Evolutionary conservation across 2,888 invertebrate species (phyloP), one percentile per base, ranked within the genome.

Genomic region (Drosophila antonietae): DNA sequence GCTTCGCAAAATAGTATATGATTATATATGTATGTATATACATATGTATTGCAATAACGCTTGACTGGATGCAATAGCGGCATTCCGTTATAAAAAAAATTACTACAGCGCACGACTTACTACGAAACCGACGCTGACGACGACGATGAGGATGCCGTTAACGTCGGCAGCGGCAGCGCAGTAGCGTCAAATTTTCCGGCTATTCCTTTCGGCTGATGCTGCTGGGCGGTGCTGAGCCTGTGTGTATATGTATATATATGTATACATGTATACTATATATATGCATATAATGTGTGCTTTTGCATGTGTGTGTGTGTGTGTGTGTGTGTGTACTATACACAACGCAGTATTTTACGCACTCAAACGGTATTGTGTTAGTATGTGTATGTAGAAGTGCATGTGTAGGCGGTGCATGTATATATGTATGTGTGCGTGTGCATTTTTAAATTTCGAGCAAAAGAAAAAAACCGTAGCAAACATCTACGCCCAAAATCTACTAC

Each of bases 101-200:
- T 82, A 82, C 88, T 88, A 78, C 76, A 81, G 81, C 78, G 61
- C 83, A 78, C 83, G 86, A 79, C 82, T 85, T 83, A 83, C 83
- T 82, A 82, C 82, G 81, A 87, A 87, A 83, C 73, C 87, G 70
- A 75, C 73, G 72, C 67, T 65, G 53, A 82, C 88, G 84, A 83
- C 83, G 78, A 72, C 73, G 74, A 70, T 59, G 39, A 39, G 39
- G 63, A 43, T 33, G 56, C 57, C 28, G 57, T 57, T 57, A 62
- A 62, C 68, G 61, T 80, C 62, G 69, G 57, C 64, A 63, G 80
- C 47, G 72, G 66, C 79, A 76, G 77, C 68, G 68, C 63, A 74
- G 60, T 60, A 64, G 60, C 82, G 73, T 65, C 71, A 66, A 69
- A 74, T 79, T 73, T 83, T 80, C 88, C 83, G 83, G 88, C 85